Evolutionary conservation across 2,113 vertebrate species (phyloP).

Genomic region (human (Homo sapiens)): DNA sequence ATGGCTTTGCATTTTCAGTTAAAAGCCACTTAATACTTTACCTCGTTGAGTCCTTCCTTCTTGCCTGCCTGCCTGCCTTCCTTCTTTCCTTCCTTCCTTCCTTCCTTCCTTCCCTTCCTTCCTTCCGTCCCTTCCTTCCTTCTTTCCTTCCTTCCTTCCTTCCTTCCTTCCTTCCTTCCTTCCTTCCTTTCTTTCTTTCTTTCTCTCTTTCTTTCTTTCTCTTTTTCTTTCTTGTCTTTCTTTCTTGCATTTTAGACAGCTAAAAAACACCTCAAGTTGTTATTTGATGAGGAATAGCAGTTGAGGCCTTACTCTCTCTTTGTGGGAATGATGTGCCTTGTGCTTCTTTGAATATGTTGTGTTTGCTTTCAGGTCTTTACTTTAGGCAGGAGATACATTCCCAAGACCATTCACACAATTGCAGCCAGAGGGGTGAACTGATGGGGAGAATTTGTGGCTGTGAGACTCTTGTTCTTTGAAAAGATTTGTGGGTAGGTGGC

Average conservation of each 20-base stretch:
- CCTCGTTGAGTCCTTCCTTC: not conserved
- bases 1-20: conserved; percentile 68
- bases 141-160: rapidly evolving
- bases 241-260: conserved; percentile 51
- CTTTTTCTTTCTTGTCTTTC: not conserved
- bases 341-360: not conserved
- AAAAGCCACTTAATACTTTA: conserved; percentile 67
- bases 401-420: conserved; percentile 82
- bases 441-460: conserved; percentile 84
- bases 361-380: conserved; percentile 37
- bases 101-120: not conserved
- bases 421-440: conserved; percentile 83
- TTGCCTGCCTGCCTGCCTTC: not conserved
- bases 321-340: not conserved
- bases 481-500: conserved; percentile 77
- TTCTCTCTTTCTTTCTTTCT: too few species aligned
- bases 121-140: not conserved
- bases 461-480: conserved; percentile 82
- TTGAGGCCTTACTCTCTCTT: conserved; percentile 52
- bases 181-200: rapidly evolving
- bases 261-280: conserved; percentile 26
- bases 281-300: conserved; percentile 19
- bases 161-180: not conserved
- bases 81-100: too few species aligned
- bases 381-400: conserved; percentile 77